A percentile compares a stretch with the other conserved stretches of the same genome.
Conservation (phyloP, 2,113 vertebrate species). For the Phaethon lepturus region DNA sequence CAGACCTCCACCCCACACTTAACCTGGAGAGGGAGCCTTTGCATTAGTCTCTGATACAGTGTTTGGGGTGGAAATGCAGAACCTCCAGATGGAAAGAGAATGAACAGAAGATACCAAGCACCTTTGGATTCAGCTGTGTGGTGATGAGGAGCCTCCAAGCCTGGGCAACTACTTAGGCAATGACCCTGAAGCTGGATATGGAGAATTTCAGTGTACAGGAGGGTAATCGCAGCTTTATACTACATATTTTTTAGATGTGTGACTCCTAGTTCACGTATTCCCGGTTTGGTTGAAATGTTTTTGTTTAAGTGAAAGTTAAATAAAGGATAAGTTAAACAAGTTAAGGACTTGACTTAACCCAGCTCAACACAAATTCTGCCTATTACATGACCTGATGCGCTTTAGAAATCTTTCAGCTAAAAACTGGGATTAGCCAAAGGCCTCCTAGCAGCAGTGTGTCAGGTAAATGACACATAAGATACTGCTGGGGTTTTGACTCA, state of each 20-base stretch:
- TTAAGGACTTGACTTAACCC: neutral
- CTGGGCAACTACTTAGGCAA: neutral
- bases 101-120: neutral
- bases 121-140: neutral
- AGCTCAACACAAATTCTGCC: neutral
- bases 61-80: neutral
- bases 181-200: neutral
- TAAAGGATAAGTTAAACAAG: neutral
- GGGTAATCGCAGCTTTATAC: neutral
- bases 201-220: neutral
- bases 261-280: neutral
- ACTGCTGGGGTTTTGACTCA: neutral
- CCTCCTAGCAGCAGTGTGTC: neutral
- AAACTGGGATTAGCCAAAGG: neutral
- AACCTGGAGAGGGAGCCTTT: neutral
- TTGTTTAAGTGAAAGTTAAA: neutral
- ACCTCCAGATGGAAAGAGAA: neutral
- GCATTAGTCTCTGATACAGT: neutral
- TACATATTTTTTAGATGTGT: neutral
- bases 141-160: neutral
- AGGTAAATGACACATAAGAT: neutral
- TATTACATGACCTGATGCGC: neutral
- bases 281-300: neutral
- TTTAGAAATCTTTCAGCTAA: neutral
- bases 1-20: neutral